Evolutionary conservation across 2,113 vertebrate species (phyloP).

Genomic region (Pagrus major): DNA sequence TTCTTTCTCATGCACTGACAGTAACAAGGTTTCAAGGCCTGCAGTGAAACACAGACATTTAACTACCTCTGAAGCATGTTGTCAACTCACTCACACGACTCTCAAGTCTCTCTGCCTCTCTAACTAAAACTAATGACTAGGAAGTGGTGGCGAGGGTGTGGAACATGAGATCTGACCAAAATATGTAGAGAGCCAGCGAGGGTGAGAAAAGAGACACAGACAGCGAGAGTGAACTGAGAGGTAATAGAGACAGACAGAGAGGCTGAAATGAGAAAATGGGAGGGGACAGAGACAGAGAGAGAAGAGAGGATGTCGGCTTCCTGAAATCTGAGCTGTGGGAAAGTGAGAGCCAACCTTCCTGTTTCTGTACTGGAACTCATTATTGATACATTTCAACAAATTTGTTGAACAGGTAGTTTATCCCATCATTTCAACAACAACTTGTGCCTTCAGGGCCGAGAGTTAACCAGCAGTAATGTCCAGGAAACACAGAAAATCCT

Average conservation of each 20-base stretch:
- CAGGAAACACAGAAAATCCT: background rate
- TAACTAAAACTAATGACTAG: slow-evolving; percentile 41
- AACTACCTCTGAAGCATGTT: slow-evolving; percentile 11
- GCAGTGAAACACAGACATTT: slow-evolving; percentile 24
- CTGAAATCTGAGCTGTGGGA: slow-evolving; percentile 65
- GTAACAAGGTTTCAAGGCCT: slow-evolving; percentile 23
- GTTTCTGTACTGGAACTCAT: background rate
- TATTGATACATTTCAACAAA: background rate
- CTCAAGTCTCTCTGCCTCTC: slow-evolving; percentile 35
- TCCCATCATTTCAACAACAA: background rate
- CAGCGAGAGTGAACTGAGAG: slow-evolving; percentile 12
- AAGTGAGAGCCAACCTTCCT: slow-evolving; percentile 28
- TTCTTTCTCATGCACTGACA: slow-evolving; percentile 16
- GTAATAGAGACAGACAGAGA: background rate
- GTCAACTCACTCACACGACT: slow-evolving; percentile 41
- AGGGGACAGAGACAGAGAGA: background rate
- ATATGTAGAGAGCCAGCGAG: slow-evolving; percentile 6
- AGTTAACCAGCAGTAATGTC: background rate
- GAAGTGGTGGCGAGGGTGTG: slow-evolving; percentile 31
- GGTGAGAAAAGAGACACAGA: slow-evolving; percentile 16
- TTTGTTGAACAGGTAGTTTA: background rate
- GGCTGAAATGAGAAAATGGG: background rate
- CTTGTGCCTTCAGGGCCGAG: background rate
- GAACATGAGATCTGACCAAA: slow-evolving; percentile 48
- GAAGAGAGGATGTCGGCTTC: slow-evolving; percentile 48